These are phyloP conservation scores for Mustela nigripes DNA, from an alignment of 2,113 vertebrate species.

Conservation along the genomic window DNA sequence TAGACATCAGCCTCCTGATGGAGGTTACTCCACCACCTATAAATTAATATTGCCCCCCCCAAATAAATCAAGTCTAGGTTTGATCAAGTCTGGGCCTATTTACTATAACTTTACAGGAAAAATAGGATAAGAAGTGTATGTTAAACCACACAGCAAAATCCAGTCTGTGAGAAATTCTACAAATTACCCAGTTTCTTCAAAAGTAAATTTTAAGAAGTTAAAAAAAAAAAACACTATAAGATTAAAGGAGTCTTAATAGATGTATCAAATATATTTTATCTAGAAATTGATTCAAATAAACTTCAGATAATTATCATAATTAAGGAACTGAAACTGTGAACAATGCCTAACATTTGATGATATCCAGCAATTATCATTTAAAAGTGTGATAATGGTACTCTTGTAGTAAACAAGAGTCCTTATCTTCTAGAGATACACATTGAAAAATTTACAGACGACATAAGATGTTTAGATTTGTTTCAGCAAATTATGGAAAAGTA, in stretches of 20 bases:
- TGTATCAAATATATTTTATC: neutral
- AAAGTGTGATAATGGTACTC: neutral
- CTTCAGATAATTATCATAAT: neutral
- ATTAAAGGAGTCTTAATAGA: neutral
- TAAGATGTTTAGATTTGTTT: conserved; percentile 9
- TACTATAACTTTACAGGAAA: conserved; percentile 29
- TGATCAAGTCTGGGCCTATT: neutral
- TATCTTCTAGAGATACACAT: conserved; percentile 21
- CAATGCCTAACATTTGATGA: conserved; percentile 19
- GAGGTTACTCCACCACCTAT: neutral
- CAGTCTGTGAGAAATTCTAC: neutral
- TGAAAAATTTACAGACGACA: conserved; percentile 9
- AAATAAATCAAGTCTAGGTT: neutral
- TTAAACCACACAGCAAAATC: neutral
- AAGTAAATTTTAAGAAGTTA: conserved; percentile 40
- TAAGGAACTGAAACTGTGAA: neutral
- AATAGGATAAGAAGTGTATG: neutral
- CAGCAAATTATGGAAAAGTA: neutral
- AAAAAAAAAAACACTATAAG: neutral
- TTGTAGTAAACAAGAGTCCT: neutral
- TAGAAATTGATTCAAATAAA: conserved; percentile 33
- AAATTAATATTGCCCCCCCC: neutral
- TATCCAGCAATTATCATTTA: neutral
- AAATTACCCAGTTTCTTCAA: conserved; percentile 16
- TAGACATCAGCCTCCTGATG: neutral